phyloP scores from a whole-genome alignment of 2,888 invertebrate species.

The Prosopocoilus inquinatus region DNA sequence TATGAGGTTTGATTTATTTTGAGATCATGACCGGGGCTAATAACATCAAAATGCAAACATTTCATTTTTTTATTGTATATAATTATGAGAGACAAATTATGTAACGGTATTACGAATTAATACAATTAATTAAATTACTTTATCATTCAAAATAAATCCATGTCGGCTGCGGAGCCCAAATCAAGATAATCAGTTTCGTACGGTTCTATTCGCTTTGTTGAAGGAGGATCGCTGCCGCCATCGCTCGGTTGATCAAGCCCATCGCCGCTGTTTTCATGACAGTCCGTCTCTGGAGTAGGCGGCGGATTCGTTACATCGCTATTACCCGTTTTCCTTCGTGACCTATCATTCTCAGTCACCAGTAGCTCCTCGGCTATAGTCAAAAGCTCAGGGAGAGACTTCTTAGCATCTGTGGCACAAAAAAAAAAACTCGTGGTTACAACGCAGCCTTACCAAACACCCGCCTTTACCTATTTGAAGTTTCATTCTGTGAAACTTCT shows the following conservation, averaged over 20 bases:
- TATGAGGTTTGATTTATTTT: too few relatives aligned
- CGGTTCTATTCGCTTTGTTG: slow-evolving; percentile 38
- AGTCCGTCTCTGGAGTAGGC: slow-evolving; percentile 77
- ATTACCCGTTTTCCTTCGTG: slow-evolving; percentile 54
- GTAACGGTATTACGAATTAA: not conserved
- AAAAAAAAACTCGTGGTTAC: slow-evolving; percentile 8
- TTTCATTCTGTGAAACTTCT: slow-evolving; percentile 67
- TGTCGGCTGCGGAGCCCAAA: slow-evolving; percentile 62
- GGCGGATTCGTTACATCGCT: slow-evolving; percentile 69
- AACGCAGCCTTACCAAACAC: slow-evolving; percentile 2
- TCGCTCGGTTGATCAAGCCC: slow-evolving; percentile 36
- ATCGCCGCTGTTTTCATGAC: slow-evolving; percentile 63
- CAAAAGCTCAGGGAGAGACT: slow-evolving; percentile 57
- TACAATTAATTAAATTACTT: not conserved
- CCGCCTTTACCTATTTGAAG: slow-evolving; percentile 45
- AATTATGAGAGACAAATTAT: too few relatives aligned
- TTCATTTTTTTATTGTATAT: slow-evolving; percentile 1
- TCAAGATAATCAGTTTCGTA: slow-evolving; percentile 74
- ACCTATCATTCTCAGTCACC: slow-evolving; percentile 35
- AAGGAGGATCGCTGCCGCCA: slow-evolving; percentile 3
- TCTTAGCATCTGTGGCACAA: slow-evolving; percentile 13
- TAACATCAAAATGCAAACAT: too few relatives aligned
- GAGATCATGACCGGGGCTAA: too few relatives aligned
- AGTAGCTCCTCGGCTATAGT: slow-evolving; percentile 59
- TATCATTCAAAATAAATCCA: slow-evolving; percentile 40